Conservation (phyloP, 2,888 invertebrate genomes). For the Cinara cedri region DNA sequence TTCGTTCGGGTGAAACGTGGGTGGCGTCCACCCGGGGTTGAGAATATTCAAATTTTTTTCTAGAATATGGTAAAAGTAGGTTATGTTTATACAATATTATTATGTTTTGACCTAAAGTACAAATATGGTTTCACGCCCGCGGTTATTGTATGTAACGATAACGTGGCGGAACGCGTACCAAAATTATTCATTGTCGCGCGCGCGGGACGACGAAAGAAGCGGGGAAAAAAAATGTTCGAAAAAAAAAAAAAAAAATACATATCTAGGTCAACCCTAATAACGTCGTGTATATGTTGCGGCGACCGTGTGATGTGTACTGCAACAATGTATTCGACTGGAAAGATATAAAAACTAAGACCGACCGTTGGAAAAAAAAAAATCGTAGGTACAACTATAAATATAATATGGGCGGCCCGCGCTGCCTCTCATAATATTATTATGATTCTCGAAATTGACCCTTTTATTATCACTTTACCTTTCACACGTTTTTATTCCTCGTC, state of each 20-base stretch:
- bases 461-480: constrained; percentile 8
- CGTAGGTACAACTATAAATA: too few relatives aligned
- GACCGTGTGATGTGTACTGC: too few relatives aligned
- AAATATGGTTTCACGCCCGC: neutral
- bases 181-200: constrained; percentile 1
- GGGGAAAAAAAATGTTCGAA: constrained; percentile 27
- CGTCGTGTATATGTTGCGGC: too few relatives aligned
- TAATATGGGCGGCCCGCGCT: too few relatives aligned
- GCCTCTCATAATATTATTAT: too few relatives aligned
- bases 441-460: constrained; percentile 29
- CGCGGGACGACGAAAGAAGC: neutral
- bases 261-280: constrained; percentile 21
- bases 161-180: constrained; percentile 23
- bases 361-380: too few relatives aligned
- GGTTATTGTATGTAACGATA: neutral
- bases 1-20: too few relatives aligned
- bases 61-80: too few relatives aligned
- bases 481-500: constrained; percentile 16
- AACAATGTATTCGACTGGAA: constrained; percentile 3
- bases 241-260: constrained; percentile 17
- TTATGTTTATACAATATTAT: neutral
- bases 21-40: too few relatives aligned
- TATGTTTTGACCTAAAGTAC: neutral
- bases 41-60: too few relatives aligned
- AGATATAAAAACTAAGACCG: constrained; percentile 13